phyloP scores from a whole-genome alignment of 30 jellyfish, hydroid and myxozoan species.

The Cassiopea andromeda region DNA sequence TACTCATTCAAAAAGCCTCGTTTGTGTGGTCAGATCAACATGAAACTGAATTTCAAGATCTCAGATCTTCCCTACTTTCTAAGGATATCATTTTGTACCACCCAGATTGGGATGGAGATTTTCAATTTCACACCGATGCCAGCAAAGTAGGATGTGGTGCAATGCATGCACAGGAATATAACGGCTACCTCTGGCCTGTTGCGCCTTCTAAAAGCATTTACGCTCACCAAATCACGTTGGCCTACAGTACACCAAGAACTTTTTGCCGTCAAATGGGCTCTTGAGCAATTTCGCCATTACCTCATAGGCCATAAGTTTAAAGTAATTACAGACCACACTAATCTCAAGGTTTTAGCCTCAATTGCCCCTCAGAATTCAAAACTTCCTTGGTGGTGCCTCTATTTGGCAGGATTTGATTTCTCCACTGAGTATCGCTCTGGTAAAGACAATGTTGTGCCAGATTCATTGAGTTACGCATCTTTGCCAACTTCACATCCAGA shows the following conservation, averaged over 20 bases:
- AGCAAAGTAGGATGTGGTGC: slow-evolving; percentile 37
- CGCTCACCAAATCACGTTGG: slow-evolving; percentile 17
- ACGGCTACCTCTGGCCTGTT: slow-evolving; percentile 24
- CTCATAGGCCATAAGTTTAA: slow-evolving; percentile 36
- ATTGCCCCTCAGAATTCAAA: slow-evolving; percentile 37
- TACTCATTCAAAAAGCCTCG: slow-evolving; percentile 16
- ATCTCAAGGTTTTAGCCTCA: slow-evolving; percentile 43
- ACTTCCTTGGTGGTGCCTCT: slow-evolving; percentile 54
- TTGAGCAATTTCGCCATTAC: slow-evolving; percentile 47
- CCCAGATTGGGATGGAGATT: slow-evolving; percentile 25
- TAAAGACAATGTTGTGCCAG: slow-evolving; percentile 46
- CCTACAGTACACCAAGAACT: slow-evolving; percentile 40
- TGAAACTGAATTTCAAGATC: slow-evolving; percentile 30
- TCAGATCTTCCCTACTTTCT: slow-evolving; percentile 10
- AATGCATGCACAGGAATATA: slow-evolving; percentile 3
- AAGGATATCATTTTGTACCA: slow-evolving; percentile 16
- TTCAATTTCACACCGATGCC: slow-evolving; percentile 39
- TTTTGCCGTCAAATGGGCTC: slow-evolving; percentile 57
- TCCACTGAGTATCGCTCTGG: slow-evolving; percentile 48
- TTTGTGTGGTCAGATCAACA: slow-evolving; percentile 16
- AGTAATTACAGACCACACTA: slow-evolving; percentile 49
- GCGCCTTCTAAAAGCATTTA: slow-evolving; percentile 15
- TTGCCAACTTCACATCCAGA: slow-evolving; percentile 14
- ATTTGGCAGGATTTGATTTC: slow-evolving; percentile 51
- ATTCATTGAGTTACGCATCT: slow-evolving; percentile 39